Percentiles rank a stretch among this genome's conserved stretches.
Evolutionary conservation across 1,140 invertebrate genomes (phyloP).

Genomic region (Melitaea cinxia): DNA sequence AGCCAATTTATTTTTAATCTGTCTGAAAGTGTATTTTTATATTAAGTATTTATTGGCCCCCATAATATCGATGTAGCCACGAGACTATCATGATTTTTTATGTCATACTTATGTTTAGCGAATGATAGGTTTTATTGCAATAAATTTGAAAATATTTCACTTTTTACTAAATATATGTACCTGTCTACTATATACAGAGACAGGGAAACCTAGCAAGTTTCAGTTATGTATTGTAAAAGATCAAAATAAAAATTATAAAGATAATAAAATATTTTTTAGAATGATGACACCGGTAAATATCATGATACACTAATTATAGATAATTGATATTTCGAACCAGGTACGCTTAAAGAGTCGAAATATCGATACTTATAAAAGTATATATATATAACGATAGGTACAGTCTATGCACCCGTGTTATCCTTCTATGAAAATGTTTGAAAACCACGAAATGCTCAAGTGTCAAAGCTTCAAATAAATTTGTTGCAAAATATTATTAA

Average conservation of each 20-base stretch:
- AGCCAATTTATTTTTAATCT: constrained; percentile 9
- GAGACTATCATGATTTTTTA: constrained; percentile 7
- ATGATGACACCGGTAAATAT: too few relatives aligned
- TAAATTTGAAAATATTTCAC: not conserved
- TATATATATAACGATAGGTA: too few relatives aligned
- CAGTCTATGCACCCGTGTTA: too few relatives aligned
- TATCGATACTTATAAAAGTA: too few relatives aligned
- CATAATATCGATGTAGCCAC: constrained; percentile 29
- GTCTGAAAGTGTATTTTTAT: constrained; percentile 15
- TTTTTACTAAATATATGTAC: not conserved
- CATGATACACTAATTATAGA: too few relatives aligned
- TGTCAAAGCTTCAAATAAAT: too few relatives aligned
- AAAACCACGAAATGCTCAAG: too few relatives aligned
- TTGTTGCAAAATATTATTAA: too few relatives aligned
- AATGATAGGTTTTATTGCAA: constrained; percentile 1
- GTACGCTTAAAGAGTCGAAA: too few relatives aligned
- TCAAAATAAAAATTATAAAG: too few relatives aligned
- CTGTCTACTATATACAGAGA: not conserved
- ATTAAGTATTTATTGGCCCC: constrained; percentile 33
- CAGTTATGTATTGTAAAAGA: not conserved
- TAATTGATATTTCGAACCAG: too few relatives aligned
- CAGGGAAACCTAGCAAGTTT: not conserved
- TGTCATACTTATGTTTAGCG: not conserved
- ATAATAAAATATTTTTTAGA: not conserved
- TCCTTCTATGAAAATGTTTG: too few relatives aligned